Conservation (phyloP, 1,140 invertebrate genomes). For the Leptopilina boulardi region DNA sequence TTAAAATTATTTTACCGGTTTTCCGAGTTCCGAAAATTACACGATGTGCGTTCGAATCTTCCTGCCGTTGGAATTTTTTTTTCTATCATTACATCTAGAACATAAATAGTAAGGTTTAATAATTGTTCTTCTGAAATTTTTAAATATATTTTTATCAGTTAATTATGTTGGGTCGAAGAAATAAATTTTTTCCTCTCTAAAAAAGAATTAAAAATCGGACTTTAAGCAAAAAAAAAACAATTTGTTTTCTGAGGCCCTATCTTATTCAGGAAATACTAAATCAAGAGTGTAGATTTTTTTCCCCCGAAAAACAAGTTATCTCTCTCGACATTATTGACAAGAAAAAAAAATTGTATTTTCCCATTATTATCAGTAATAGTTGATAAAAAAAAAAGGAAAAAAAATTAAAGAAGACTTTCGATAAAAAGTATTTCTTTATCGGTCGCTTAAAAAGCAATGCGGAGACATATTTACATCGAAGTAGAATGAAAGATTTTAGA, state of each 20-base stretch:
- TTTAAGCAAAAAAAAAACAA: too few species aligned
- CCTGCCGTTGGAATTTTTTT: too few species aligned
- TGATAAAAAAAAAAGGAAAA: not conserved
- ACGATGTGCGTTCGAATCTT: too few species aligned
- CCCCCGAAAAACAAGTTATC: not conserved
- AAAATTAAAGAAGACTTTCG: constrained; percentile 25
- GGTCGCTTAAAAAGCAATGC: constrained; percentile 29
- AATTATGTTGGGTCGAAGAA: too few species aligned
- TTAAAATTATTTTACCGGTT: too few species aligned
- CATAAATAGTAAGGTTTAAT: too few species aligned
- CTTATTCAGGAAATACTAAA: constrained; percentile 15
- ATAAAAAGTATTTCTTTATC: constrained; percentile 33
- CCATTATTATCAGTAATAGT: not conserved
- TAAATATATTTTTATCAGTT: too few species aligned
- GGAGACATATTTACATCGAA: constrained; percentile 33
- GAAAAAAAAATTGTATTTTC: not conserved
- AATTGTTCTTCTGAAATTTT: too few species aligned
- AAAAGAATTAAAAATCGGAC: too few species aligned
- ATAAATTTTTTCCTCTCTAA: constrained; percentile 1
- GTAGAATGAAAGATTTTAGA: constrained; percentile 41
- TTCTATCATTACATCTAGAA: too few species aligned
- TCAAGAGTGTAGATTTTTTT: not conserved
- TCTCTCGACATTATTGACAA: not conserved
- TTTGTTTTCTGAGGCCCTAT: constrained; percentile 10
- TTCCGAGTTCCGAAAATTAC: too few species aligned